phyloP scores from a whole-genome alignment of 2,113 vertebrate genomes.

The Ursus arctos region DNA sequence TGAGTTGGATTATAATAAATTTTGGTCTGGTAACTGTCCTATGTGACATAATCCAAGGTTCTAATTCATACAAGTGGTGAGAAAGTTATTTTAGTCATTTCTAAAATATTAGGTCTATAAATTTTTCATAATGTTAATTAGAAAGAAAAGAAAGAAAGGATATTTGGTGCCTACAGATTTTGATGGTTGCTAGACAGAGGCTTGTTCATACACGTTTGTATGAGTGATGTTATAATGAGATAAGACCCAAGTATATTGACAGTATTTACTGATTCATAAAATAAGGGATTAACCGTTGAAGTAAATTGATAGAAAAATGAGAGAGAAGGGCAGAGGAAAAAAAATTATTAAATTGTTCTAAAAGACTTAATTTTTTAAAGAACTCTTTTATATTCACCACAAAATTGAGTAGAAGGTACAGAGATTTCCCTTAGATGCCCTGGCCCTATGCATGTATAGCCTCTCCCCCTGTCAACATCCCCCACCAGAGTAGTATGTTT shows the following conservation, averaged over 20 bases:
- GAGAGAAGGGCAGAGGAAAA: background rate
- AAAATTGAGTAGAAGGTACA: background rate
- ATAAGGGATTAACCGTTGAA: background rate
- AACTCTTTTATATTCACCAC: background rate
- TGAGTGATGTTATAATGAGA: background rate
- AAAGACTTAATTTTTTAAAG: background rate
- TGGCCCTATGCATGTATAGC: background rate
- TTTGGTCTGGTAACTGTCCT: background rate
- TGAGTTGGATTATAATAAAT: background rate
- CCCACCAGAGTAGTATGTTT: background rate
- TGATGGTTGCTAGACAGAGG: background rate
- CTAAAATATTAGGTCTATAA: background rate
- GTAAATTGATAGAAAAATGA: background rate
- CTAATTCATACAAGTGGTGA: background rate
- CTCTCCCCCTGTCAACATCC: background rate
- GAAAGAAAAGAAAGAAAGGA: background rate
- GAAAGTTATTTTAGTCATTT: background rate
- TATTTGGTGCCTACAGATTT: background rate
- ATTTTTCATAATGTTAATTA: background rate
- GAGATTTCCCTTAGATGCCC: background rate
- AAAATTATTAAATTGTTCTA: background rate
- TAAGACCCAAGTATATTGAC: background rate
- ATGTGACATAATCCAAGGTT: background rate
- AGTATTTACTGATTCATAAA: background rate
- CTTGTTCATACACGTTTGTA: background rate